Evolutionary conservation across 53 echinoderm and acorn worm species (phyloP).

Genomic region (Crossaster papposus): DNA sequence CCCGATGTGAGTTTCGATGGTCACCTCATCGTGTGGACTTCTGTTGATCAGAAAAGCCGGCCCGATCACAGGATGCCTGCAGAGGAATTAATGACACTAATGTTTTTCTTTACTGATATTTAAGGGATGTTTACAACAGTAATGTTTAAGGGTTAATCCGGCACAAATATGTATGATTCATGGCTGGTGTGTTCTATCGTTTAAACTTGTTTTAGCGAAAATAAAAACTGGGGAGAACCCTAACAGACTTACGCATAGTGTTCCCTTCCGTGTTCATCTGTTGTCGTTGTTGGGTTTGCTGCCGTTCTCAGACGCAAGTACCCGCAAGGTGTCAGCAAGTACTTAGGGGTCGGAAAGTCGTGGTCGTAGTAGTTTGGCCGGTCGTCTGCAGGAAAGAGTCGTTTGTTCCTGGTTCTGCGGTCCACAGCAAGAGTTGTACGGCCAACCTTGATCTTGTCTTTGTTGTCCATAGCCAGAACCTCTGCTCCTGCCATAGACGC

Average conservation of each 20-base stretch:
- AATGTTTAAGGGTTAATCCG: too few relatives aligned
- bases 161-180: not conserved
- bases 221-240: not conserved
- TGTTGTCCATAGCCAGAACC: slow-evolving; percentile 12
- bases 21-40: slow-evolving; percentile 47
- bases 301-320: slow-evolving; percentile 47
- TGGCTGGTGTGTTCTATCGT: not conserved
- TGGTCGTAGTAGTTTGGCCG: slow-evolving; percentile 60
- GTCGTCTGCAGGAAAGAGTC: slow-evolving; percentile 57
- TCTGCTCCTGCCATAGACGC: slow-evolving; percentile 9
- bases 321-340: slow-evolving; percentile 63
- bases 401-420: slow-evolving; percentile 24
- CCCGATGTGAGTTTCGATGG: slow-evolving; percentile 52
- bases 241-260: slow-evolving; percentile 20
- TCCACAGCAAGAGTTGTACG: slow-evolving; percentile 50
- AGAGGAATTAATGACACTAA: not conserved
- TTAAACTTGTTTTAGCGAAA: not conserved
- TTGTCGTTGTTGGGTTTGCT: not conserved
- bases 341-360: slow-evolving; percentile 66
- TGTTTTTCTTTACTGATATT: not conserved
- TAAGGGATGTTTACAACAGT: not conserved
- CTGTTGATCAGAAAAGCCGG: slow-evolving; percentile 1
- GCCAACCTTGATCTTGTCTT: slow-evolving; percentile 41
- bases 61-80: slow-evolving; percentile 17
- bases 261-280: slow-evolving; percentile 40